Conservation (phyloP, 2,113 vertebrate genomes). For the Thalassoma bifasciatum region DNA sequence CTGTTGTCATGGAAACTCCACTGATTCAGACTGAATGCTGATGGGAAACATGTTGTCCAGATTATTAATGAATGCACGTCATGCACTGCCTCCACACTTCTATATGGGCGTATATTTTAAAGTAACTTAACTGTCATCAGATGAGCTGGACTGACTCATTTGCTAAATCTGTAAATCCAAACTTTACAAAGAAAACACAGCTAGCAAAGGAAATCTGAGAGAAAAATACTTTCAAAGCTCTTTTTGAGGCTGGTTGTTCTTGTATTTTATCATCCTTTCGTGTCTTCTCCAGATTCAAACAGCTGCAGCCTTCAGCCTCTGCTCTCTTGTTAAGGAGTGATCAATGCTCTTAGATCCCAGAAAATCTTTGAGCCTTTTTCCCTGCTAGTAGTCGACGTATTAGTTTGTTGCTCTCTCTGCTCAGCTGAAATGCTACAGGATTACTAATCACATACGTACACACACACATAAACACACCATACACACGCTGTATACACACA, state of each 20-base stretch:
- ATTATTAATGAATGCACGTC: slow-evolving; percentile 45
- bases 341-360: slow-evolving; percentile 16
- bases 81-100: slow-evolving; percentile 4
- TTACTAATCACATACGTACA: slow-evolving; percentile 43
- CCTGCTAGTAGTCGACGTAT: slow-evolving; percentile 20
- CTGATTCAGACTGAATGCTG: slow-evolving; percentile 66
- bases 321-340: slow-evolving; percentile 19
- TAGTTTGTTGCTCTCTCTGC: slow-evolving; percentile 26
- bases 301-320: slow-evolving; percentile 10
- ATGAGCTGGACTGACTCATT: background rate
- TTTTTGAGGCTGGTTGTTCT: background rate
- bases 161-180: too few species aligned
- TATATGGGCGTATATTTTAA: background rate
- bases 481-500: background rate
- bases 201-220: background rate
- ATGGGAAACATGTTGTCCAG: slow-evolving; percentile 50
- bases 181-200: background rate
- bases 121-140: background rate
- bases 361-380: slow-evolving; percentile 28
- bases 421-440: slow-evolving; percentile 43
- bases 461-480: background rate
- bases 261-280: background rate
- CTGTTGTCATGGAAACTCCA: slow-evolving; percentile 74
- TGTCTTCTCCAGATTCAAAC: background rate
- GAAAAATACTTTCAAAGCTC: background rate